phyloP scores from a whole-genome alignment of 2,113 vertebrate genomes.

The Mystacornis crossleyi region DNA sequence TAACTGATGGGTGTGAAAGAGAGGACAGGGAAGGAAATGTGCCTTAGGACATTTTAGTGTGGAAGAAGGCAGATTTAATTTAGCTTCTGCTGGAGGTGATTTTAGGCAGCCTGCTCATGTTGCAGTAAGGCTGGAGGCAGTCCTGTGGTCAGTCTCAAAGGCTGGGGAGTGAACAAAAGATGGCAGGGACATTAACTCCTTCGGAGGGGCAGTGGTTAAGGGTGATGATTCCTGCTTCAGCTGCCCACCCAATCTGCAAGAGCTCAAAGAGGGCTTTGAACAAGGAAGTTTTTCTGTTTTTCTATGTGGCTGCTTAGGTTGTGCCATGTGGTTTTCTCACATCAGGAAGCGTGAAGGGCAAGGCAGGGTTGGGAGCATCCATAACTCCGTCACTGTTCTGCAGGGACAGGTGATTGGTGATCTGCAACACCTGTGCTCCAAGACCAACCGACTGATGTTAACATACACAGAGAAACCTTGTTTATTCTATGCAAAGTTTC shows the following conservation, averaged over 20 bases:
- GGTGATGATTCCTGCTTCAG: neutral
- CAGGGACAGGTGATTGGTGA: neutral
- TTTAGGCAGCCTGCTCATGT: neutral
- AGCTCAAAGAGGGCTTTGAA: neutral
- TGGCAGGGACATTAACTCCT: neutral
- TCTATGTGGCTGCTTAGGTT: neutral
- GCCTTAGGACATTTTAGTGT: neutral
- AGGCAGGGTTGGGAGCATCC: neutral
- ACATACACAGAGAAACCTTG: neutral
- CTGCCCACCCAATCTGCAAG: neutral
- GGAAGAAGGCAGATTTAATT: neutral
- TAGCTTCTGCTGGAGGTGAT: neutral
- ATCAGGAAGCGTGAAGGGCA: neutral
- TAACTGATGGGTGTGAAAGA: neutral
- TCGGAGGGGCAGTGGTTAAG: neutral
- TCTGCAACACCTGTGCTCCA: neutral
- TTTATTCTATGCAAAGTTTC: neutral
- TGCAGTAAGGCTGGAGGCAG: neutral
- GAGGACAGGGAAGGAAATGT: neutral
- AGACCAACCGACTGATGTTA: neutral
- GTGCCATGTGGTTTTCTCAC: accelerated
- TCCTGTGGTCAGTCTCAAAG: neutral
- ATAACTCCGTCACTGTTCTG: neutral
- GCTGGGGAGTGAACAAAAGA: neutral
- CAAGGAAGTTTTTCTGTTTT: neutral